Conservation (phyloP, 2,797 vertebrate species). For the Pseudochirops cupreus region DNA sequence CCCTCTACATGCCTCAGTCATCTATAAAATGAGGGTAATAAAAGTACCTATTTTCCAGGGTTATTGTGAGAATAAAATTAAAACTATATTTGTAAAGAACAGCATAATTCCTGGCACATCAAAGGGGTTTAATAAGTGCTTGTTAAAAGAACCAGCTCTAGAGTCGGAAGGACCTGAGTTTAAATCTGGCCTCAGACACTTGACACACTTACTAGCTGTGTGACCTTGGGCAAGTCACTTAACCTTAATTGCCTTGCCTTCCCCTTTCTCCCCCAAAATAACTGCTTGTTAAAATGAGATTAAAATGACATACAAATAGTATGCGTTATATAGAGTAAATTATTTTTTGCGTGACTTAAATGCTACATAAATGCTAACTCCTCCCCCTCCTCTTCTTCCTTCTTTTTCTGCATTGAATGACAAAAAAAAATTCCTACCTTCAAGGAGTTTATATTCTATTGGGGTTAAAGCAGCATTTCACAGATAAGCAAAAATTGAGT, state of each 20-base stretch:
- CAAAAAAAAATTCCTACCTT: background rate
- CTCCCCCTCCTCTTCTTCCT: background rate
- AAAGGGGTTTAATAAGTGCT: background rate
- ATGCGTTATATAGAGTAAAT: background rate
- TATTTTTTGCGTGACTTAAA: background rate
- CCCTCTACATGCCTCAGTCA: background rate
- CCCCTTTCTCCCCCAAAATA: background rate
- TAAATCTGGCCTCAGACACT: too few species aligned
- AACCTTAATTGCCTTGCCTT: too few species aligned
- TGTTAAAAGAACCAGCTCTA: background rate
- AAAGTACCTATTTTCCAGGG: background rate
- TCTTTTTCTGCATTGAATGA: background rate
- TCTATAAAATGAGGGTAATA: background rate
- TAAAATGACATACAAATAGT: background rate
- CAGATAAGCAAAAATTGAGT: background rate
- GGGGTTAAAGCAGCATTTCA: background rate
- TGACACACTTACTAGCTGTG: too few species aligned
- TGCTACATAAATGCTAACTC: background rate
- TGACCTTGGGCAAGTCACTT: too few species aligned
- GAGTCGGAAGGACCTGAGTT: too few species aligned
- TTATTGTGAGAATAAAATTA: background rate
- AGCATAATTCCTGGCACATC: background rate
- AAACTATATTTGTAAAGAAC: background rate
- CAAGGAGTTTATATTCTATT: background rate
- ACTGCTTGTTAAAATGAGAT: background rate